These are phyloP conservation scores for Crossocerus cetratus DNA, from an alignment of 2,888 invertebrate species.

Conservation along the genomic window DNA sequence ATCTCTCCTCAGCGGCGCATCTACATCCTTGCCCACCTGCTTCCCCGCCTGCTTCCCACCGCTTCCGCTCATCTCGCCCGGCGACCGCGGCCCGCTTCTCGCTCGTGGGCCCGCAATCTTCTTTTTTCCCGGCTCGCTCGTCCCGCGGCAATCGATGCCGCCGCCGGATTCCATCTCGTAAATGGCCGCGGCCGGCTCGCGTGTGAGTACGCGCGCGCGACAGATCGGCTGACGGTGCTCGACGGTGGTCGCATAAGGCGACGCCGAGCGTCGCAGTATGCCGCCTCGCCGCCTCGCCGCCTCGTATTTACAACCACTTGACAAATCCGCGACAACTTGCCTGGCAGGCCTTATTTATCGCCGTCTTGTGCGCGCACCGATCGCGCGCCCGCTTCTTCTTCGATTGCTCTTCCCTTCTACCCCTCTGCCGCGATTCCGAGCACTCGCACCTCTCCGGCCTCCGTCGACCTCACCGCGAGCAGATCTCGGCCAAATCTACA, in stretches of 20 bases:
- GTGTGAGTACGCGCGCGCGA: slow-evolving; percentile 32
- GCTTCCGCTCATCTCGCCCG: slow-evolving; percentile 15
- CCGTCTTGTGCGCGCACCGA: slow-evolving; percentile 4
- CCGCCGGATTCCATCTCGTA: too few relatives aligned
- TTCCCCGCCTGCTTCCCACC: not conserved
- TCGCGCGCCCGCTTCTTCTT: not conserved
- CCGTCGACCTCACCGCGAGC: too few relatives aligned
- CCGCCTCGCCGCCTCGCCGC: too few relatives aligned
- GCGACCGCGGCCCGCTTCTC: too few relatives aligned
- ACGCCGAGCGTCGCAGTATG: slow-evolving; percentile 18
- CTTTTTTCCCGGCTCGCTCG: too few relatives aligned
- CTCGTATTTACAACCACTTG: slow-evolving; percentile 3
- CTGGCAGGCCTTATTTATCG: slow-evolving; percentile 34
- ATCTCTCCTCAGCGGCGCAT: slow-evolving; percentile 33
- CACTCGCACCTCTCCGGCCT: too few relatives aligned
- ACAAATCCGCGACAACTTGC: slow-evolving; percentile 31
- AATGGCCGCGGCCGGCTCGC: slow-evolving; percentile 8
- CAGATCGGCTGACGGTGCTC: not conserved
- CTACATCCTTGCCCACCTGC: slow-evolving; percentile 8
- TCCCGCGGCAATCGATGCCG: not conserved
- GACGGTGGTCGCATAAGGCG: slow-evolving; percentile 10
- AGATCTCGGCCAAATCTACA: too few relatives aligned
- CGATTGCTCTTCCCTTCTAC: too few relatives aligned
- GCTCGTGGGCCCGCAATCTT: too few relatives aligned
- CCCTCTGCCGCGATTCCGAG: too few relatives aligned